phyloP scores from a whole-genome alignment of 2,797 vertebrate genomes.

The Periparus ater region DNA sequence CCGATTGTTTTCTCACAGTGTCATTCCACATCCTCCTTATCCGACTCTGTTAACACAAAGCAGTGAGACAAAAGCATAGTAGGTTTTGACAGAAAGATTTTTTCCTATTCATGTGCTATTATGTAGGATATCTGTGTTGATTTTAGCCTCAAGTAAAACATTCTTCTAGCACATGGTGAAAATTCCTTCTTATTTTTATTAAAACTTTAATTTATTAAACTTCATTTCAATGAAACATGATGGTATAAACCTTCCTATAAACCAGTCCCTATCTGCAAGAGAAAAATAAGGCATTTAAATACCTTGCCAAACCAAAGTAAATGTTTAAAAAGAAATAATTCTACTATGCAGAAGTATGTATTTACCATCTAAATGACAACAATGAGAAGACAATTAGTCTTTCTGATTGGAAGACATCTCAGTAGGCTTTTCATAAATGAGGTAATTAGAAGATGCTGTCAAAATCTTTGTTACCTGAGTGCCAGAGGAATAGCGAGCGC shows the following conservation, averaged over 20 bases:
- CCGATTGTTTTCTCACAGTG: conserved; percentile 99
- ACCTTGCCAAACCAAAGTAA: not conserved
- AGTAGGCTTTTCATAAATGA: conserved; percentile 68
- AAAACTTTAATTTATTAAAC: not conserved
- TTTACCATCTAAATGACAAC: conserved; percentile 55
- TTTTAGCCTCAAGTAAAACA: not conserved
- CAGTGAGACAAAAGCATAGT: conserved; percentile 33
- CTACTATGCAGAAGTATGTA: not conserved
- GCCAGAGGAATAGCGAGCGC: conserved; percentile 96
- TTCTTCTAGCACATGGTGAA: not conserved
- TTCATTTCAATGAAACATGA: not conserved
- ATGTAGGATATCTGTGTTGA: not conserved
- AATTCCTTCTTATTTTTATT: not conserved
- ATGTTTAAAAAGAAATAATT: conserved; percentile 36
- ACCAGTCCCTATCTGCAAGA: not conserved
- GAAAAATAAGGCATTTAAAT: not conserved
- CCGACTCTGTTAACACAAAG: conserved; percentile 92
- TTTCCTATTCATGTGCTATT: not conserved
- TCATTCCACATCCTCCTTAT: conserved; percentile 99
- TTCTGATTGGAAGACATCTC: conserved; percentile 69
- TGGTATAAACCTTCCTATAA: not conserved
- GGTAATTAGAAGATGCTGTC: conserved; percentile 71
- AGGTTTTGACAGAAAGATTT: not conserved
- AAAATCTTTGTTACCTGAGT: conserved; percentile 89
- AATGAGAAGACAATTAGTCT: conserved; percentile 71